A percentile compares a stretch with the other conserved stretches of the same genome.
phyloP scores from a whole-genome alignment of 1,140 invertebrate genomes.

The Vanessa atalanta region DNA sequence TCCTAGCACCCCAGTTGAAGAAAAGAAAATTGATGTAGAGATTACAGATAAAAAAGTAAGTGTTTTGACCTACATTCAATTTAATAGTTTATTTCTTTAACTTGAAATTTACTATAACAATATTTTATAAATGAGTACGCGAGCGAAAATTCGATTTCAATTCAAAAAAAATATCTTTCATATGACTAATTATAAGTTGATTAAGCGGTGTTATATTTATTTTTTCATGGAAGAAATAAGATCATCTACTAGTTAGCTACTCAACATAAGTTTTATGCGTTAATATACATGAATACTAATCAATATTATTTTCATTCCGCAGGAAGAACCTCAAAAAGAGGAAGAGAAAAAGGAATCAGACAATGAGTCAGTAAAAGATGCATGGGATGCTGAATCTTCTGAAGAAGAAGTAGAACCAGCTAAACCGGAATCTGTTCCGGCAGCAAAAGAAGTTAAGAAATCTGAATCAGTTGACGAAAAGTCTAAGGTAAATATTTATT shows the following conservation, averaged over 20 bases:
- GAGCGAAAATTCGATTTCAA: too few relatives aligned
- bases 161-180: too few relatives aligned
- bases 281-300: background rate
- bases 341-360: constrained; percentile 78
- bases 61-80: background rate
- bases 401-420: constrained; percentile 82
- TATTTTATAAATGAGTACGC: too few relatives aligned
- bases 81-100: too few relatives aligned
- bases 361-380: constrained; percentile 87
- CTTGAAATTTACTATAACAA: too few relatives aligned
- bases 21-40: constrained; percentile 82
- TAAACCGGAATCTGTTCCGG: constrained; percentile 75
- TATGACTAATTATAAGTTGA: too few relatives aligned
- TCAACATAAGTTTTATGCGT: background rate
- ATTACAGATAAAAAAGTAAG: constrained; percentile 81
- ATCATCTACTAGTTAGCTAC: too few relatives aligned
- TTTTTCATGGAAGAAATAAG: too few relatives aligned
- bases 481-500: constrained; percentile 47
- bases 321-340: constrained; percentile 58
- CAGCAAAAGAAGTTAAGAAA: constrained; percentile 52
- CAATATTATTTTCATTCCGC: constrained; percentile 1
- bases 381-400: constrained; percentile 90
- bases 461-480: constrained; percentile 44
- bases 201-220: too few relatives aligned
- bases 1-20: constrained; percentile 75